Evolutionary conservation across 2,797 vertebrate genomes (phyloP).

Genomic region (Pitangus sulphuratus): DNA sequence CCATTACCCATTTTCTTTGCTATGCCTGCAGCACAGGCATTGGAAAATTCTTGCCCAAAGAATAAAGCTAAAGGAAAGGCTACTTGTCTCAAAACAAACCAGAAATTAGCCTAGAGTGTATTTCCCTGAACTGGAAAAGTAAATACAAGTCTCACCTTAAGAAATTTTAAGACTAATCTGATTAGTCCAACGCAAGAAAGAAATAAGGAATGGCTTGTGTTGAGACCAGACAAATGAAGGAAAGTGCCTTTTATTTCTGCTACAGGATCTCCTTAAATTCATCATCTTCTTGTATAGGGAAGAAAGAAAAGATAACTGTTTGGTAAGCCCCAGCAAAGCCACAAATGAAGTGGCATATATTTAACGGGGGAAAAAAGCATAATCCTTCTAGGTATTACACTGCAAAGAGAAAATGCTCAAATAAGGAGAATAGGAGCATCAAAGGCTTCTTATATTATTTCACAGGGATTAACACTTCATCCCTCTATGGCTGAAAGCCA

Average conservation of each 20-base stretch:
- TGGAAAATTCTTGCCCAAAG: not conserved
- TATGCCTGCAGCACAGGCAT: not conserved
- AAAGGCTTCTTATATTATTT: not conserved
- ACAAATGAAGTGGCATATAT: not conserved
- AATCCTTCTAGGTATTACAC: not conserved
- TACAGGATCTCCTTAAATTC: slow-evolving; percentile 1
- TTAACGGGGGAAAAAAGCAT: not conserved
- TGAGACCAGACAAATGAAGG: not conserved
- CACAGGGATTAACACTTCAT: not conserved
- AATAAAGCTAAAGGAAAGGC: not conserved
- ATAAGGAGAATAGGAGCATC: not conserved
- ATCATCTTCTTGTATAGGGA: not conserved
- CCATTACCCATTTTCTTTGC: not conserved
- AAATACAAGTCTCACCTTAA: not conserved
- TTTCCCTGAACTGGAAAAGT: not conserved
- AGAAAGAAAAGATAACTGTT: not conserved
- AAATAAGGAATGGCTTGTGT: not conserved
- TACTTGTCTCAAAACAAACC: not conserved
- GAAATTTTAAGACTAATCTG: not conserved
- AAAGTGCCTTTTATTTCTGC: not conserved
- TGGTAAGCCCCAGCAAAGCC: not conserved
- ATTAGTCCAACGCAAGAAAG: not conserved
- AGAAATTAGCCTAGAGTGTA: not conserved
- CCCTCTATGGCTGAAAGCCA: not conserved
- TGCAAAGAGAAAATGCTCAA: not conserved